Evolutionary conservation across 2,113 vertebrate species (phyloP), one percentile per base, ranked within the genome.

Genomic region (Caretta caretta): DNA sequence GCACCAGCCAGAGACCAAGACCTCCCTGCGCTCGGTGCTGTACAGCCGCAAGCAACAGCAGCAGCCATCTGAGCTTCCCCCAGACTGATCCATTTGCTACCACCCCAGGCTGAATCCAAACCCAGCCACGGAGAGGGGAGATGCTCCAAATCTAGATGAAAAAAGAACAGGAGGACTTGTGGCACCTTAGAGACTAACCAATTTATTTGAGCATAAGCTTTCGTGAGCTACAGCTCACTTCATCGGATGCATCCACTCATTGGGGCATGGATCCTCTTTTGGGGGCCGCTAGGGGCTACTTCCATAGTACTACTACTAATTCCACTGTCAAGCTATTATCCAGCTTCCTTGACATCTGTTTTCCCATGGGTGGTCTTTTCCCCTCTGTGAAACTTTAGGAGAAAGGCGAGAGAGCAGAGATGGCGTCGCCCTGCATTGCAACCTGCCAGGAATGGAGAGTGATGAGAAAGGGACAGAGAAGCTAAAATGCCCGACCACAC

Each of bases 81-180:
- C 1, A 1, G 11, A 87, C 48, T 31, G 48, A 82, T 35, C 84
- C 35, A 9, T 46, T 13, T 0, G 0, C 79, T 59, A 69, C n/a
- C 59, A 76, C 4, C 9, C 86, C 4, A 22, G 27, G 35, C 88
- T 75, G 86, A 31, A 87, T 80, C 59, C 83, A 53, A 69, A 13
- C 35, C 1, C 2, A 87, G 38, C 80, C 86, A 46, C 87, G 8
- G 16, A 56, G 59, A 50, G 35, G 76, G 82, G 90, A 8, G 51
- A 17, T 83, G 49, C 29, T 89, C 80, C 62, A 51, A n/a, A 53
- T 49, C 8, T 91, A 90, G 46, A 48, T 0, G n/a, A 42, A 42
- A 42, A 42, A 42, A 42, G 42, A 42, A 42, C 2, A 42, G 42
- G 42, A 5, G 42, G 42, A 42, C 42, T 42, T 42, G 42, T 42